Conservation (phyloP, 2,113 vertebrate genomes). For the Oxygymnocypris stewartii region DNA sequence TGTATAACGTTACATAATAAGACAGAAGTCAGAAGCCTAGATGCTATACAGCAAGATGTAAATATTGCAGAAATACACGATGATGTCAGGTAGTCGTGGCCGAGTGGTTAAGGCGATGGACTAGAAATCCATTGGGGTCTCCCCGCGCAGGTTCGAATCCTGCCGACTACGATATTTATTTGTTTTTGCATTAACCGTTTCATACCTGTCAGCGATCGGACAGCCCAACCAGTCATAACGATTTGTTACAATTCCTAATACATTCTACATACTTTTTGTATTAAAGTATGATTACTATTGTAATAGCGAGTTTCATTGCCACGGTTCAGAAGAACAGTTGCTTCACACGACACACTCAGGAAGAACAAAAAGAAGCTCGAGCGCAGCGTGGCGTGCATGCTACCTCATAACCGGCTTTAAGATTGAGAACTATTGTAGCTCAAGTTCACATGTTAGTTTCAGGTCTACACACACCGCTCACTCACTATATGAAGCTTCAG, state of each 20-base stretch:
- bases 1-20: no score
- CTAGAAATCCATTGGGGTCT: slow-evolving; percentile 86
- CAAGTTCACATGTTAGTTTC: no score
- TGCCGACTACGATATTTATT: slow-evolving; percentile 81
- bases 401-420: not conserved
- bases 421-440: no score
- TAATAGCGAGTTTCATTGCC: not conserved
- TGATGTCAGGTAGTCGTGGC: slow-evolving; percentile 80
- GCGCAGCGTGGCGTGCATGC: no score
- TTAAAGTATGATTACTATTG: not conserved
- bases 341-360: not conserved
- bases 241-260: no score
- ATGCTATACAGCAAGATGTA: no score
- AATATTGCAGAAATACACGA: no score
- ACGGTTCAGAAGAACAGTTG: not conserved
- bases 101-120: slow-evolving; percentile 92
- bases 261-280: no score
- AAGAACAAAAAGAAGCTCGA: not conserved
- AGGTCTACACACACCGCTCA: no score
- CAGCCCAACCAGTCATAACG: no score
- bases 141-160: slow-evolving; percentile 90
- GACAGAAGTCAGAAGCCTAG: no score
- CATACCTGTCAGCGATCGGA: no score
- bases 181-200: not conserved
- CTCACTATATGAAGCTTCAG: not conserved